Evolutionary conservation across 2,113 vertebrate species (phyloP).

Genomic region (Thamnaconus septentrionalis): DNA sequence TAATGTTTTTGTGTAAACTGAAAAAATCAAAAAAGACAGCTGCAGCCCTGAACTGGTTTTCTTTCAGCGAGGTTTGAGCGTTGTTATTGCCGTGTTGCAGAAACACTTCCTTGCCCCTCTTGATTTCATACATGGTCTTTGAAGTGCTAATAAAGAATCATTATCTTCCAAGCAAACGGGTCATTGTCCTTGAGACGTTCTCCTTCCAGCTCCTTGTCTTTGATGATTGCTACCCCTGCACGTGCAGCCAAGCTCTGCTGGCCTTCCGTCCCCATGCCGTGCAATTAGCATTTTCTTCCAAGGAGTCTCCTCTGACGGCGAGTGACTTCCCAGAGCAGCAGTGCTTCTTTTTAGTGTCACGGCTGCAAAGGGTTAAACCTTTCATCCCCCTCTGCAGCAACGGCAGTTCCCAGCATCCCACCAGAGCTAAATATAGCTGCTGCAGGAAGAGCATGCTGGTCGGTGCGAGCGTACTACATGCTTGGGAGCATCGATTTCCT

Average conservation of each 20-base stretch:
- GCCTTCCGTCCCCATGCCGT: not conserved
- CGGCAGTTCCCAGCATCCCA: slow-evolving; percentile 50
- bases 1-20: too few species aligned
- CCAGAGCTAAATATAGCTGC: slow-evolving; percentile 71
- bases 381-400: slow-evolving; percentile 58
- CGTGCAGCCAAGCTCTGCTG: not conserved
- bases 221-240: not conserved
- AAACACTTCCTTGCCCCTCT: not conserved
- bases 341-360: slow-evolving; percentile 11
- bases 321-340: not conserved
- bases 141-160: slow-evolving; percentile 9
- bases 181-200: slow-evolving; percentile 4
- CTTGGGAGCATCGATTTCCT: slow-evolving; percentile 10
- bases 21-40: too few species aligned
- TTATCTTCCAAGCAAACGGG: slow-evolving; percentile 3
- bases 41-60: too few species aligned
- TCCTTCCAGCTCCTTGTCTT: slow-evolving; percentile 17
- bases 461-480: slow-evolving; percentile 30
- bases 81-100: not conserved
- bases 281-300: not conserved
- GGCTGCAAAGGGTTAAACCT: slow-evolving; percentile 49
- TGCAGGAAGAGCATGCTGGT: slow-evolving; percentile 60
- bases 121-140: not conserved
- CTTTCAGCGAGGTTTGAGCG: too few species aligned
- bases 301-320: slow-evolving; percentile 6